A percentile compares a stretch with the other conserved stretches of the same genome.
Conservation (phyloP, 2,888 invertebrate genomes). For the Dicranocentrus wangi region DNA sequence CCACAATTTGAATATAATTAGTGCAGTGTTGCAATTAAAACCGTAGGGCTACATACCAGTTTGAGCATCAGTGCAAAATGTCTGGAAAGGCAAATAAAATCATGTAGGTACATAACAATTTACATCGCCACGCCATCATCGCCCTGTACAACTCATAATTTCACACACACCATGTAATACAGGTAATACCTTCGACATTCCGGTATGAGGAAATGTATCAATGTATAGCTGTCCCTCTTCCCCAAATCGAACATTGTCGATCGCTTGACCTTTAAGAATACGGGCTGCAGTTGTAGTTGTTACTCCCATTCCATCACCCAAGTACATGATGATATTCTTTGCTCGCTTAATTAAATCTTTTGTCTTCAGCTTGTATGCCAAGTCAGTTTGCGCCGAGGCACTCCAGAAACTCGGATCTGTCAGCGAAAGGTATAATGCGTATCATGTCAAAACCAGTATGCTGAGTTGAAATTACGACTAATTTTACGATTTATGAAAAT, state of each 20-base stretch:
- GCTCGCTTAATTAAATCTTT: background rate
- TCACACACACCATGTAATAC: too few relatives aligned
- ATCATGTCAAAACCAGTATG: too few relatives aligned
- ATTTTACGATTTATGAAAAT: too few relatives aligned
- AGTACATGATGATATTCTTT: conserved; percentile 33
- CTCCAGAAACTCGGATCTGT: too few relatives aligned
- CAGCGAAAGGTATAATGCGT: too few relatives aligned
- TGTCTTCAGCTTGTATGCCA: too few relatives aligned
- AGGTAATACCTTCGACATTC: conserved; percentile 66
- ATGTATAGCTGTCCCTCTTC: conserved; percentile 64
- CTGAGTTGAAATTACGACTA: too few relatives aligned
- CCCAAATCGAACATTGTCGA: conserved; percentile 74
- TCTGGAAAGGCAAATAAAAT: conserved; percentile 12
- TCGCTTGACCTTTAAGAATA: conserved; percentile 75
- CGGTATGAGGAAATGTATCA: conserved; percentile 63
- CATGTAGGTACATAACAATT: background rate
- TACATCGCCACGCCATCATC: too few relatives aligned
- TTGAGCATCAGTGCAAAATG: conserved; percentile 28
- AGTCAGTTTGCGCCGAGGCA: too few relatives aligned
- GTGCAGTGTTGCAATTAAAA: too few relatives aligned
- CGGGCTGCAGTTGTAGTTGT: conserved; percentile 75
- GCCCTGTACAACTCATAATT: too few relatives aligned
- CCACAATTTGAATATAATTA: too few relatives aligned
- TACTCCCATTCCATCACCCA: conserved; percentile 64
- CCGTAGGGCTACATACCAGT: conserved; percentile 49